Evolutionary conservation across 2,888 invertebrate genomes (phyloP), one percentile per base, ranked within the genome.

Genomic region (Byasa hedistus): DNA sequence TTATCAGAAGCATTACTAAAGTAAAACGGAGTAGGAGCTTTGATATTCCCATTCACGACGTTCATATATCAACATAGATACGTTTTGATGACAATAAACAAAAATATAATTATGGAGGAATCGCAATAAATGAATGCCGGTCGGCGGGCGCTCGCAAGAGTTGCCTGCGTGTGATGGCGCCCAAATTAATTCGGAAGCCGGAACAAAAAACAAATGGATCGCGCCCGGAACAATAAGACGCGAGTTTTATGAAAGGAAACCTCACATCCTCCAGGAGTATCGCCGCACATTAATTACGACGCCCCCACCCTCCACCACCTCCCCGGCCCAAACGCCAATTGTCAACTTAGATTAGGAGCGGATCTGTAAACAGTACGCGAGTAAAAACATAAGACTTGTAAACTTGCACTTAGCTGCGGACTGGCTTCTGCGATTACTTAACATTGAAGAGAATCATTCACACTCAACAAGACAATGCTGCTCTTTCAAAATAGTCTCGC

Each of bases 101-200:
- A 65, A 65, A 60, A 59, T 54, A 58, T 54, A 55, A 64, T 55
- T 59, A 60, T 32, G 55, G 19, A 56, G 48, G 48, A 56, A 56
- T 60, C 21, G 48, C 22, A 61, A 58, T 61, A 54, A 57, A 57
- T 60, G 65, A 39, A 57, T 44, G 24, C 7, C 44, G 56, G 57
- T 59, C 27, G 55, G 44, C 59, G 27, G 55, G 39, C 62, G 56
- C 24, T 44, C 54, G 44, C 71, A 72, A 73, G 72, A 73, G 71
- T 68, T 65, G 66, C 61, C 87, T 88, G 89, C 80, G 78, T 78
- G 76, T 82, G 89, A 89, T 85, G 80, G 83, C 82, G 82, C 83
- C 82, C 83, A 85, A 87, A 89, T 89, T 86, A 85, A 84, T 85
- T 84, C 81, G 79, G 82, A 76, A 84, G 71, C 73, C 74, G 69